Percentiles rank a stretch among this genome's conserved stretches.
Conservation (phyloP, 2,888 invertebrate genomes). For the Ceramica pisi region DNA sequence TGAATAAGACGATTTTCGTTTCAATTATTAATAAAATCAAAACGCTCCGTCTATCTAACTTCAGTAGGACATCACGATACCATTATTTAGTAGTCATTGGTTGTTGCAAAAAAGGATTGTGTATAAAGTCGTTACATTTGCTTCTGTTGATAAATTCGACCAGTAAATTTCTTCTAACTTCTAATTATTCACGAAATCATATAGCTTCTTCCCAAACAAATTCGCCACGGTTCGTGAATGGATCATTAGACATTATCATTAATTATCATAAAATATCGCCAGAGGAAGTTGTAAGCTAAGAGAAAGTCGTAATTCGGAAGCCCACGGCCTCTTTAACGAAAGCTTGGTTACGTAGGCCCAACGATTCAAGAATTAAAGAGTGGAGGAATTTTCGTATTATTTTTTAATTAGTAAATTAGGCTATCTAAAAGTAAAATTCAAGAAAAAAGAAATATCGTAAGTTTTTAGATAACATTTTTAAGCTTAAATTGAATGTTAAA, state of each 20-base stretch:
- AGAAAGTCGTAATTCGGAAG: conserved; percentile 52
- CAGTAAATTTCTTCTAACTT: background rate
- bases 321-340: conserved; percentile 17
- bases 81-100: too few relatives aligned
- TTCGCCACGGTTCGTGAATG: conserved; percentile 33
- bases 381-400: background rate
- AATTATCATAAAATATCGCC: conserved; percentile 42
- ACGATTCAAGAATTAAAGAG: background rate
- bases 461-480: background rate
- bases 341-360: conserved; percentile 4
- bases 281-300: conserved; percentile 29
- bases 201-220: conserved; percentile 8
- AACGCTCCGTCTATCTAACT: too few relatives aligned
- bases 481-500: background rate
- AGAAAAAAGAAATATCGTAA: background rate
- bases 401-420: too few relatives aligned
- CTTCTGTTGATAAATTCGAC: background rate
- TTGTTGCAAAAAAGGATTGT: background rate
- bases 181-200: background rate
- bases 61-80: too few relatives aligned
- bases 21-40: too few relatives aligned
- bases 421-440: background rate
- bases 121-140: background rate
- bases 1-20: too few relatives aligned
- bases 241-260: conserved; percentile 33